phyloP scores from a whole-genome alignment of 2,113 vertebrate genomes.

The Coptodon rendalli region DNA sequence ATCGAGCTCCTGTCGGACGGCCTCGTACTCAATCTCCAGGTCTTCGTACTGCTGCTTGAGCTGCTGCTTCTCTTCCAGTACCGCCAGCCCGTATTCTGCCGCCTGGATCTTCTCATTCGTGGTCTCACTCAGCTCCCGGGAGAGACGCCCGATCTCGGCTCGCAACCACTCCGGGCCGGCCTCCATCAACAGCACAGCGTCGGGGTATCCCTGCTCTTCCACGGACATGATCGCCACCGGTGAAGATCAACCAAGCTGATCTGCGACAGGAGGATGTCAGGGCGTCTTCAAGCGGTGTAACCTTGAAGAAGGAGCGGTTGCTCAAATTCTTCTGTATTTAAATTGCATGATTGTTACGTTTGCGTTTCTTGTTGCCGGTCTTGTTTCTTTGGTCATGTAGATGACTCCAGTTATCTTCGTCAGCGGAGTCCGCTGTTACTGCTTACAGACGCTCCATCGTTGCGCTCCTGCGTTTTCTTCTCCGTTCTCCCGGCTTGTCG shows the following conservation, averaged over 20 bases:
- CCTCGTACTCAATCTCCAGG: conserved; percentile 88
- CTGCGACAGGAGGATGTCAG: conserved; percentile 18
- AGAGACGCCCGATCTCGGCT: conserved; percentile 85
- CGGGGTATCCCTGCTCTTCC: conserved; percentile 78
- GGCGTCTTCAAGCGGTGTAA: conserved; percentile 54
- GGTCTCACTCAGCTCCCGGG: conserved; percentile 89
- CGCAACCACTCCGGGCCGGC: conserved; percentile 86
- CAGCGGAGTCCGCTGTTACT: conserved; percentile 21
- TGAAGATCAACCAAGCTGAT: conserved; percentile 36
- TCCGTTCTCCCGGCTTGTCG: conserved; percentile 50
- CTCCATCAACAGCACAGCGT: conserved; percentile 74
- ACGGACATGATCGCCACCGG: conserved; percentile 72
- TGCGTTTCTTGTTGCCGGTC: conserved; percentile 29
- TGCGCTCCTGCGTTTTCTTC: background rate
- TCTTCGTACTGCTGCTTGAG: conserved; percentile 93
- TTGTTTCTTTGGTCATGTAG: conserved; percentile 54
- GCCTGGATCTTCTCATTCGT: conserved; percentile 97
- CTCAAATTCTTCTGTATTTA: conserved; percentile 65
- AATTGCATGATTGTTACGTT: conserved; percentile 61
- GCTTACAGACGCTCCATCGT: conserved; percentile 47
- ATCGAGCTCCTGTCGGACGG: conserved; percentile 85
- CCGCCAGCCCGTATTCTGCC: conserved; percentile 91
- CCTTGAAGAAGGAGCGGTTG: conserved; percentile 48
- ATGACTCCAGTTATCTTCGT: conserved; percentile 5
- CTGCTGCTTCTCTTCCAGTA: conserved; percentile 97